Evolutionary conservation across 2,888 invertebrate species (phyloP), one percentile per base, ranked within the genome.

Genomic region (Toxonevra muliebris): DNA sequence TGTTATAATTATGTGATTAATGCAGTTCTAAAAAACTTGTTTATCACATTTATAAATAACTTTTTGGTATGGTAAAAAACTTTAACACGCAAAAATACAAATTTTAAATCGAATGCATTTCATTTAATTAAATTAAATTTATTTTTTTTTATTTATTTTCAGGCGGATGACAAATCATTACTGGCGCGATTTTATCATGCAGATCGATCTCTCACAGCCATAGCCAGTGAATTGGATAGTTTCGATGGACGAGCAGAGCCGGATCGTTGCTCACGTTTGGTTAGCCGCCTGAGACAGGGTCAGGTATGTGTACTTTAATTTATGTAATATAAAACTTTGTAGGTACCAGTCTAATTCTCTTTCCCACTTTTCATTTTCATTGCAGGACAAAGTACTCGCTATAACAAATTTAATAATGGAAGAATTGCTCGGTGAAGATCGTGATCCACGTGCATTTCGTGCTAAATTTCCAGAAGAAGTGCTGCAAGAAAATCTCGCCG

Each of bases 171-270:
- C 88, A 92, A 92, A 82, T 96, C 96, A 63, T 88, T 96, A 75
- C 88, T 98, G 84, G 97, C 97, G 64, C 95, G 96, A 87, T 98
- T 99, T 87, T 99, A 96, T 88, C 97, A 95, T 87, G 98, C 98
- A 42, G 98, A 99, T 86, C 97, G 98, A 82, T 95, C 97, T 43
- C 88, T 99, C 76, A 97, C 97, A 84, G 90, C 93, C 78, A 95
- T 99, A 70, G 97, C 98, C 59, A 93, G 95, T 73, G 98, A 99
- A 86, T 86, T 99, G 86, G 98, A 99, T 87, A 97, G 97, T 78
- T 99, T 99, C 86, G 98, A 99, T 87, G 98, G 98, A n/a, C 89
- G 98, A 58, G 96, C 98, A 80, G 98, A 99, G 84, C 98, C 98
- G 0, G 97, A 97, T 84, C 87, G 98, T 84, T 99, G 98, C 85